Evolutionary conservation across 2,888 invertebrate species (phyloP).

Genomic region (Phyllotreta cruciferae): DNA sequence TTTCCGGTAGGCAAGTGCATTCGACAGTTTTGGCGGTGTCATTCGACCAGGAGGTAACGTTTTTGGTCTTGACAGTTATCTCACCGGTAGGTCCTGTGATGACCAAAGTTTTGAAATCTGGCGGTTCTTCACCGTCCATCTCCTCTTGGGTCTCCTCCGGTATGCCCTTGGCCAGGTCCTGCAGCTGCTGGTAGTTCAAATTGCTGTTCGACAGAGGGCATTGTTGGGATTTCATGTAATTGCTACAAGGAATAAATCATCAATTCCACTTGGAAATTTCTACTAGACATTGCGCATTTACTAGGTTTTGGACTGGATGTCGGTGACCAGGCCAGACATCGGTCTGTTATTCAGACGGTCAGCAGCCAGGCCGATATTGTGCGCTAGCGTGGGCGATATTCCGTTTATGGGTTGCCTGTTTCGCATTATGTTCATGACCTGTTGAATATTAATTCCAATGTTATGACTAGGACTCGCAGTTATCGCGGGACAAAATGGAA

Average conservation of each 20-base stretch:
- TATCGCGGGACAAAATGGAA: slow-evolving; percentile 69
- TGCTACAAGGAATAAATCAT: slow-evolving; percentile 15
- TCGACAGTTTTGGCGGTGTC: slow-evolving; percentile 45
- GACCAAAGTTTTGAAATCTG: slow-evolving; percentile 41
- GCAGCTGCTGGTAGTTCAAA: slow-evolving; percentile 56
- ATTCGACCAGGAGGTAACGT: slow-evolving; percentile 43
- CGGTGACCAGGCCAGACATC: slow-evolving; percentile 53
- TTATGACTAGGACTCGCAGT: slow-evolving; percentile 71
- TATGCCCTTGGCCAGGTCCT: slow-evolving; percentile 56
- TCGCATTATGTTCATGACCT: slow-evolving; percentile 61
- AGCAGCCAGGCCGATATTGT: slow-evolving; percentile 59
- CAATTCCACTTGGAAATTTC: background rate
- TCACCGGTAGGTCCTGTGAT: slow-evolving; percentile 53
- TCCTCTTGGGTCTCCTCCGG: slow-evolving; percentile 54
- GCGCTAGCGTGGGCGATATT: slow-evolving; percentile 59
- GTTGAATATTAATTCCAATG: slow-evolving; percentile 70
- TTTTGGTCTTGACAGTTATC: slow-evolving; percentile 47
- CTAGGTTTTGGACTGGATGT: slow-evolving; percentile 52
- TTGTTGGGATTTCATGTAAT: slow-evolving; percentile 37
- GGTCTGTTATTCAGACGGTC: slow-evolving; percentile 53
- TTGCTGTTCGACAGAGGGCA: slow-evolving; percentile 53
- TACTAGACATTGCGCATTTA: slow-evolving; percentile 35
- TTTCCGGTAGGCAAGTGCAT: slow-evolving; percentile 54
- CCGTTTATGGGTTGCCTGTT: slow-evolving; percentile 50
- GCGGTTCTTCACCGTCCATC: slow-evolving; percentile 44